These are phyloP conservation scores for Pomacea canaliculata DNA, from an alignment of 2,888 invertebrate species.

Conservation along the genomic window DNA sequence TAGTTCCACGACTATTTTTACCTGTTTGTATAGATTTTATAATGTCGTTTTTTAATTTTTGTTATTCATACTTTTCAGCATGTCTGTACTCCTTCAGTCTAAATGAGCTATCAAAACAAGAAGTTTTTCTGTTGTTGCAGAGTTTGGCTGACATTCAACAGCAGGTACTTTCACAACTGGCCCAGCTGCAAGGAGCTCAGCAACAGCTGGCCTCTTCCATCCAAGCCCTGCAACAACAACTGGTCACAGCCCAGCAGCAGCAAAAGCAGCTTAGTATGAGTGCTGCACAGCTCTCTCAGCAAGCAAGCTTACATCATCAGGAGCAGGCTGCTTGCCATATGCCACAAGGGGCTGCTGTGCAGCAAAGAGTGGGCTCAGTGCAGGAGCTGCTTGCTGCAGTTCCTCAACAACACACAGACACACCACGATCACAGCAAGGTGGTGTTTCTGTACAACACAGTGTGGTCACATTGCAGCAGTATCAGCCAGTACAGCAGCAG, in stretches of 20 bases:
- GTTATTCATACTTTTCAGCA: too few species aligned
- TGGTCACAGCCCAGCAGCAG: neutral
- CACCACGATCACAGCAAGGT: neutral
- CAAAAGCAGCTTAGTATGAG: neutral
- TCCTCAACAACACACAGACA: slow-evolving; percentile 6
- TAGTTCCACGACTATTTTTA: too few species aligned
- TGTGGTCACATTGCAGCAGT: slow-evolving; percentile 11
- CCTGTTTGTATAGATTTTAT: too few species aligned
- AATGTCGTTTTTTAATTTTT: too few species aligned
- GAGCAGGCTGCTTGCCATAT: neutral
- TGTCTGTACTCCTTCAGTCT: too few species aligned
- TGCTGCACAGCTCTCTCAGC: neutral
- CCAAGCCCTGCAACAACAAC: slow-evolving; percentile 23
- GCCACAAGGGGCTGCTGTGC: neutral
- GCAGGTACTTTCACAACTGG: slow-evolving; percentile 23
- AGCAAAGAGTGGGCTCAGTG: neutral
- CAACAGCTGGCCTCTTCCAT: slow-evolving; percentile 18
- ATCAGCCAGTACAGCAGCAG: slow-evolving; percentile 10
- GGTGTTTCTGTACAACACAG: slow-evolving; percentile 3
- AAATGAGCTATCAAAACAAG: too few species aligned
- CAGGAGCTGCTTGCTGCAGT: neutral
- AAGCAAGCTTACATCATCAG: too few species aligned
- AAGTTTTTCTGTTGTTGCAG: slow-evolving; percentile 11
- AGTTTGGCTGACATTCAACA: slow-evolving; percentile 19
- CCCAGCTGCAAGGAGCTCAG: slow-evolving; percentile 21